A percentile compares a stretch with the other conserved stretches of the same genome.
phyloP scores from a whole-genome alignment of 2,888 invertebrate species.

The Ophion ellenae region DNA sequence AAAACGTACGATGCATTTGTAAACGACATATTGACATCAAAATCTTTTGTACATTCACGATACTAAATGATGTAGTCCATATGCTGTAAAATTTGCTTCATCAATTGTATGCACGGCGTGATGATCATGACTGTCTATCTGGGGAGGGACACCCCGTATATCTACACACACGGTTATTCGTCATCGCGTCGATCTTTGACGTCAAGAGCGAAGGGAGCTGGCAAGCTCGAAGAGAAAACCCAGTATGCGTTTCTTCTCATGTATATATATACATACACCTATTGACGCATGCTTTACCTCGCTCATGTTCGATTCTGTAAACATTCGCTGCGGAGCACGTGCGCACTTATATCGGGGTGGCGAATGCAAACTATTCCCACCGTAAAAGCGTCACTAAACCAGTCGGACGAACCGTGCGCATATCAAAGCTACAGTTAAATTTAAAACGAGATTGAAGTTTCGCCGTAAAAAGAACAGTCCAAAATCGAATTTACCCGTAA shows the following conservation, averaged over 20 bases:
- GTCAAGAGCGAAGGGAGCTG: conserved; percentile 33
- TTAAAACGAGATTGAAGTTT: not conserved
- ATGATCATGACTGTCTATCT: no score
- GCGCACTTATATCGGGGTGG: conserved; percentile 41
- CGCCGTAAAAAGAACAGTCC: not conserved
- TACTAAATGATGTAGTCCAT: no score
- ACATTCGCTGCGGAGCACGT: conserved; percentile 53
- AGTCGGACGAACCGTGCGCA: not conserved
- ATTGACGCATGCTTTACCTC: conserved; percentile 19
- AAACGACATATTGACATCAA: no score
- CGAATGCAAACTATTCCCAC: conserved; percentile 10
- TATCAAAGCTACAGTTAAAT: conserved; percentile 1
- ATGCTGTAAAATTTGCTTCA: no score
- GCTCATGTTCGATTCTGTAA: conserved; percentile 55
- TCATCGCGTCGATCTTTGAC: conserved; percentile 57
- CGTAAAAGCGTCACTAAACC: conserved; percentile 1
- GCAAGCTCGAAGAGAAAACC: conserved; percentile 26
- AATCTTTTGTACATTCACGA: no score
- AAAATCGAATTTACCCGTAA: no score
- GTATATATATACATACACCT: not conserved
- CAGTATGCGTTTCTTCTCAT: not conserved
- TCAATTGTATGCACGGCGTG: no score
- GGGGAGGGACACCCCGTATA: no score
- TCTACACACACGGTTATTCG: conserved; percentile 26
- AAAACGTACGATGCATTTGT: no score